These are phyloP conservation scores for Ptilorrhoa leucosticta DNA, from an alignment of 2,113 vertebrate genomes.

Conservation along the genomic window DNA sequence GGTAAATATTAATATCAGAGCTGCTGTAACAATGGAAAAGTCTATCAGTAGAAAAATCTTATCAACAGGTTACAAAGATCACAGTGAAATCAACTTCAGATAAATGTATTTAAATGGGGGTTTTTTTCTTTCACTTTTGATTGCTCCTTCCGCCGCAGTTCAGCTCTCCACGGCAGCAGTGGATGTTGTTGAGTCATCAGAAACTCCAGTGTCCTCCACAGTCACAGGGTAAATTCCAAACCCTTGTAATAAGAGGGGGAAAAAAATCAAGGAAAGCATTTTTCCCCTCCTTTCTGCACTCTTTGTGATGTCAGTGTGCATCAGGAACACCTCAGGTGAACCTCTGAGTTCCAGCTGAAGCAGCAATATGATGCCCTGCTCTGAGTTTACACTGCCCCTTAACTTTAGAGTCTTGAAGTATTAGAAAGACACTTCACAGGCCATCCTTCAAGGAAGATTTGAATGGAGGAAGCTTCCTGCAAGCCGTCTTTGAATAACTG, in stretches of 20 bases:
- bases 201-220: neutral
- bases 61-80: neutral
- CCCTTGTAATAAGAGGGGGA: neutral
- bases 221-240: neutral
- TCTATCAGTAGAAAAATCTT: neutral
- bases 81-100: accelerated
- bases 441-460: neutral
- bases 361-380: neutral
- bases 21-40: neutral
- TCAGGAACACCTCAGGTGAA: neutral
- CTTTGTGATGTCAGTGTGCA: neutral
- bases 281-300: neutral
- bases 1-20: neutral
- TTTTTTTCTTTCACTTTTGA: neutral
- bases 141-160: neutral
- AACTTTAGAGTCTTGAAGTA: neutral
- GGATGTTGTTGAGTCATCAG: neutral
- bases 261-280: neutral
- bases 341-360: neutral
- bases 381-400: neutral
- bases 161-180: accelerated
- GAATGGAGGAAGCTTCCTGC: neutral
- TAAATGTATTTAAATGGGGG: neutral
- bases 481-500: neutral
- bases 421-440: neutral